A percentile compares a stretch with the other conserved stretches of the same genome.
Evolutionary conservation across 2,113 vertebrate species (phyloP).

Genomic region (Ptilonorhynchus violaceus): DNA sequence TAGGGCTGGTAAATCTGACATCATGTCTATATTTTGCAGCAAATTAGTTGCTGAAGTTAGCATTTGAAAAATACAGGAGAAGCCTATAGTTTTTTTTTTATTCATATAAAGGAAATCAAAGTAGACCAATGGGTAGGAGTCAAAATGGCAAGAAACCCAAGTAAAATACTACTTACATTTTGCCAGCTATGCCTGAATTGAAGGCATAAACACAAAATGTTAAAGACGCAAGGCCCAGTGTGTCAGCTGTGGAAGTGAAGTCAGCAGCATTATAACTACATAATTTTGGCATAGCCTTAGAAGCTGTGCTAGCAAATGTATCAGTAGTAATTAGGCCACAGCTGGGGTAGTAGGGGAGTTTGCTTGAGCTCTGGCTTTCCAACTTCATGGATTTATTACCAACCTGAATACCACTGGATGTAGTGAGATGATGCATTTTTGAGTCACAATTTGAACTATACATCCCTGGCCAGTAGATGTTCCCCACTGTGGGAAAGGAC

Average conservation of each 20-base stretch:
- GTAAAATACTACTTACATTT: background rate
- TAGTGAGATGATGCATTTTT: background rate
- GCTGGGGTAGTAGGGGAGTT: background rate
- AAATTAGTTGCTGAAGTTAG: background rate
- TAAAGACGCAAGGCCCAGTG: background rate
- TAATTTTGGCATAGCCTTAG: background rate
- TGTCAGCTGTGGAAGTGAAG: background rate
- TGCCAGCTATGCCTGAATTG: background rate
- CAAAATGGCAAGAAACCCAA: background rate
- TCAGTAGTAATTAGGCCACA: background rate
- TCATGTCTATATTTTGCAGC: background rate
- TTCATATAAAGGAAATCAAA: background rate
- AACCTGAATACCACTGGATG: background rate
- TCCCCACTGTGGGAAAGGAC: background rate
- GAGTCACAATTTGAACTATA: background rate
- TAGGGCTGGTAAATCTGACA: background rate
- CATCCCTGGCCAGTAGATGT: accelerated
- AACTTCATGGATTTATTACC: background rate
- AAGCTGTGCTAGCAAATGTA: background rate
- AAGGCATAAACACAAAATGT: background rate
- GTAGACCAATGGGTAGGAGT: background rate
- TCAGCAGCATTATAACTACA: background rate
- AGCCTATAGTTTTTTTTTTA: background rate
- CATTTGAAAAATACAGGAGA: background rate
- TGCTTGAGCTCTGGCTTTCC: background rate